phyloP scores from a whole-genome alignment of 2,888 invertebrate genomes.

The Listrodromus nycthemerus region DNA sequence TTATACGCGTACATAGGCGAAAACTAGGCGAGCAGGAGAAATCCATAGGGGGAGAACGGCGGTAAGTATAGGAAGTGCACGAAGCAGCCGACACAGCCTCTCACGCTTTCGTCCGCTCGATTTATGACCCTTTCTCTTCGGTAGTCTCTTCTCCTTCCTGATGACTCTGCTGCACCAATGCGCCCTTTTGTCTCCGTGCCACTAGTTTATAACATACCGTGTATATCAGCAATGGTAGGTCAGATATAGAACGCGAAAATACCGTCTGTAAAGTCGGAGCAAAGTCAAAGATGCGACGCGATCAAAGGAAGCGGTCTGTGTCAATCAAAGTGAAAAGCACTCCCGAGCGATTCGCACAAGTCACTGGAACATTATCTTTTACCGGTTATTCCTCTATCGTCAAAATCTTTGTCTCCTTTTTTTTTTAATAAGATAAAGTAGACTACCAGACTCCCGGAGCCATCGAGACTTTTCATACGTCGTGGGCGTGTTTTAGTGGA shows the following conservation, averaged over 20 bases:
- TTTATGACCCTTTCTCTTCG: conserved; percentile 49
- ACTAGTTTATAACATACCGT: conserved; percentile 21
- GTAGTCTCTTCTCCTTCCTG: conserved; percentile 34
- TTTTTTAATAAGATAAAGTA: not conserved
- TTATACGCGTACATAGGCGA: not conserved
- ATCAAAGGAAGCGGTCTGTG: conserved; percentile 25
- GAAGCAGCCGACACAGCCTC: conserved; percentile 26
- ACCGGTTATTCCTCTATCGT: not conserved
- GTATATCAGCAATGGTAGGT: not conserved
- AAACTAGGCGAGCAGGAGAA: not conserved
- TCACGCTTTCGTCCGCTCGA: conserved; percentile 41
- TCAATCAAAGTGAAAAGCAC: conserved; percentile 34
- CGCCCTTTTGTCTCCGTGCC: conserved; percentile 43
- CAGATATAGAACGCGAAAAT: not conserved
- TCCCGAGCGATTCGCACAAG: conserved; percentile 7
- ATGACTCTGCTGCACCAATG: conserved; percentile 26
- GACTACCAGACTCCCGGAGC: not conserved
- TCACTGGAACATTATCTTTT: not conserved
- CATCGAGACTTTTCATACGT: not conserved
- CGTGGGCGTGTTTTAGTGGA: not conserved
- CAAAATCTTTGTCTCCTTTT: not conserved
- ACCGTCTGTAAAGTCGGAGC: not conserved
- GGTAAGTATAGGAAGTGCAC: conserved; percentile 34
- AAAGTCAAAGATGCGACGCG: not conserved
- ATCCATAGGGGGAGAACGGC: not conserved